Evolutionary conservation across 1,140 invertebrate species (phyloP), one percentile per base, ranked within the genome.

Genomic region (Trachymyrmex septentrionalis): DNA sequence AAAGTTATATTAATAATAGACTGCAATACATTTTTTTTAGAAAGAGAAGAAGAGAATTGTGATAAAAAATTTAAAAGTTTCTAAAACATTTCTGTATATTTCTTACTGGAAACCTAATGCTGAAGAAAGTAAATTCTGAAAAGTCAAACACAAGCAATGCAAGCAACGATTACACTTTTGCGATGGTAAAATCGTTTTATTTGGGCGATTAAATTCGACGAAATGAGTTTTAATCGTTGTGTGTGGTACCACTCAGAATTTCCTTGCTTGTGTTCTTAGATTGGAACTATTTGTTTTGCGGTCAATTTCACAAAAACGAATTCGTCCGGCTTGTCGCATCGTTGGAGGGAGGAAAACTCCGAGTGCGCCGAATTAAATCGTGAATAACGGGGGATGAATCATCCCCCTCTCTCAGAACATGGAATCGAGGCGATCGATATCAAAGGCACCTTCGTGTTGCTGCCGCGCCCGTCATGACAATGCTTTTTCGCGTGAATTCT

Each of bases 351-450:
- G 78, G 34, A 53, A 27, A 77, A 9, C 3, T 48, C 57, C 6
- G 24, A 16, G 24, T 30, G 14, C 30, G 48, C 16, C 21, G 64
- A 71, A 81, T 81, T 55, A 81, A 71, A 44, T 71, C 63, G 76
- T 44, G 48, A 69, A n/a, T 67, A 64, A 16, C 38, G 14, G 85
- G 86, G 91, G 88, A 91, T 92, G 91, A 93, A 89, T 93, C 92
- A 93, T 88, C 88, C 88, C 87, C 63, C 5, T 53, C 19, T 53
- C 50, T 1, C 7, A 72, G 66, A 76, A 87, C 61, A 59, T 76
- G 71, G 80, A 91, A 92, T 82, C 53, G 30, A 10, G 44, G 12
- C 57, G 90, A 93, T 92, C 91, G 88, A 92, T 92, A 89, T 88
- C 16, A 88, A 55, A 88, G 50, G 63, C 64, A 69, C 34, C 6